Evolutionary conservation across 2,888 invertebrate genomes (phyloP), one percentile per base, ranked within the genome.

Genomic region (Noctua fimbriata): DNA sequence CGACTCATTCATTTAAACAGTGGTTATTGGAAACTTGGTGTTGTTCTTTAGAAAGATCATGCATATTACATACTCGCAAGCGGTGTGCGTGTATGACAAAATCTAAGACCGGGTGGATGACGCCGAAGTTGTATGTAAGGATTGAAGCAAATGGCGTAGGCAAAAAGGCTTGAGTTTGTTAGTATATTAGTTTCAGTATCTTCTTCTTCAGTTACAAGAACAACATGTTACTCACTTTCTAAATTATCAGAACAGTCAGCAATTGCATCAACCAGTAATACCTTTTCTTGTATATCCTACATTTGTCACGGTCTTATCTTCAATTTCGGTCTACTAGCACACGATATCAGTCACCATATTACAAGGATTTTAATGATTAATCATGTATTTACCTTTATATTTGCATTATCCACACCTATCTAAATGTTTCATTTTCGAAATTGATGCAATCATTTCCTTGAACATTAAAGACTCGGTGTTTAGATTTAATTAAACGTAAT

Each of bases 271-370:
- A 52, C n/a, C 14, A n/a, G 5, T 24, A 55, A 44, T 21, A 12
- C 5, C 21, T 44, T 69, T 82, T 72, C 63, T 52, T 49, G 24
- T 70, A 24, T 55, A 41, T n/a, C 24, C 18, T 32, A n/a, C 2
- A 82, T 72, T 73, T 44, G 67, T 71, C 58, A 67, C 14, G 28
- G 12, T 28, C 24, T 83, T 87, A 85, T 85, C 87, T 79, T 41
- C 5, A 24, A 73, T 65, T 79, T 73, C 36, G n/a, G 76, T 85
- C 58, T 73, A 66, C 55, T 69, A 7, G 24, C 52, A 76, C 36
- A 14, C n/a, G 47, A 58, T 76, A 73, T 58, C 24, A 63, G 60
- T 70, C 21, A 47, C 32, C 32, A 60, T 44, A 69, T 69, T 49
- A 75, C 21, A 73, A 71, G 44, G 36, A 79, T 79, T 83, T 71